Conservation (phyloP, 1,140 invertebrate genomes). For the Drosophila tropicalis region DNA sequence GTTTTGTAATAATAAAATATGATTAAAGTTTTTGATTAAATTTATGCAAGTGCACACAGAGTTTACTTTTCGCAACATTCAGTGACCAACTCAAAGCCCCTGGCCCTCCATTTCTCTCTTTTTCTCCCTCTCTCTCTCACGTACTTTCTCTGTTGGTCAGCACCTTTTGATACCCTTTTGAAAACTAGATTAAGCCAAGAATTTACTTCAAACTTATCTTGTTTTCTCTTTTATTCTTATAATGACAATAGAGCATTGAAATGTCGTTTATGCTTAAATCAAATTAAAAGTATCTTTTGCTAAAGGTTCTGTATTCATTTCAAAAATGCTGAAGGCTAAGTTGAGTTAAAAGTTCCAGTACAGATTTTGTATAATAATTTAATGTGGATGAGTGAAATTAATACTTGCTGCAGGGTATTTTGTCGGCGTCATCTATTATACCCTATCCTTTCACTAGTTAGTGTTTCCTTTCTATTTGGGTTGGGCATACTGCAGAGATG, state of each 20-base stretch:
- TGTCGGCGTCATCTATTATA: background rate
- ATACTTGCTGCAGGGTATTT: background rate
- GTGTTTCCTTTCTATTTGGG: background rate
- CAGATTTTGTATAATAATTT: too few relatives aligned
- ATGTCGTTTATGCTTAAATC: too few relatives aligned
- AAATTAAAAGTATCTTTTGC: too few relatives aligned
- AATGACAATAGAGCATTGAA: too few relatives aligned
- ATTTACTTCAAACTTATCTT: too few relatives aligned
- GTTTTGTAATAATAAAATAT: constrained; percentile 82
- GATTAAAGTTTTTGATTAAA: constrained; percentile 82
- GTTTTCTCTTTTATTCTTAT: too few relatives aligned
- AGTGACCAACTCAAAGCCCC: background rate
- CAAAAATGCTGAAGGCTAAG: too few relatives aligned
- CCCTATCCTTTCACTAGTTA: background rate
- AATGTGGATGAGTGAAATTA: too few relatives aligned
- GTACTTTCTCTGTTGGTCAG: constrained; percentile 27
- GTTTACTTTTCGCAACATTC: background rate
- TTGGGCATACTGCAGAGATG: constrained; percentile 51
- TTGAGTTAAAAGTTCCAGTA: too few relatives aligned
- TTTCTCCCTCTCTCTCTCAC: background rate
- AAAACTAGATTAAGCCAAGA: too few relatives aligned
- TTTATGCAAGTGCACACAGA: constrained; percentile 69
- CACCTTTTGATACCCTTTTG: constrained; percentile 11
- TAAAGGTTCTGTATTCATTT: too few relatives aligned
- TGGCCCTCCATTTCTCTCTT: background rate